These are phyloP conservation scores for Drosophila nebulosa DNA, from an alignment of 1,140 invertebrate genomes.

Conservation along the genomic window DNA sequence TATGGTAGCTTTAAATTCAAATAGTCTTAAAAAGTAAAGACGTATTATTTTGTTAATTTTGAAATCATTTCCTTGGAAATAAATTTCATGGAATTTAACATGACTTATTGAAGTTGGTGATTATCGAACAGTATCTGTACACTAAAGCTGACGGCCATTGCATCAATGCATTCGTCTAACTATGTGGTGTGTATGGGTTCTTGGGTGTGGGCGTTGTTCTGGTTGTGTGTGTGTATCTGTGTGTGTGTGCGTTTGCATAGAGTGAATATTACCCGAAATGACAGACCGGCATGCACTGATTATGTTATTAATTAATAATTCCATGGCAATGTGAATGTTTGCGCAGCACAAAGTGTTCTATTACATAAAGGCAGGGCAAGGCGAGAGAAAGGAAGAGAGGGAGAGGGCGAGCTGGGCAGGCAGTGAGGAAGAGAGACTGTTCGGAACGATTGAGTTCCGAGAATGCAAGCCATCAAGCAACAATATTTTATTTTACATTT, in stretches of 20 bases:
- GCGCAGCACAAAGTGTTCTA: constrained; percentile 58
- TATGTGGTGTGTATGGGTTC: no score
- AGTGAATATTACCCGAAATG: constrained; percentile 48
- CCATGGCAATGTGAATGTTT: constrained; percentile 62
- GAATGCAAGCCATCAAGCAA: not conserved
- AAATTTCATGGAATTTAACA: not conserved
- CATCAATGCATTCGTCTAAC: no score
- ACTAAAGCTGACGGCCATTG: not conserved
- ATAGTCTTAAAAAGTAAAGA: no score
- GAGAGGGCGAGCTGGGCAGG: no score
- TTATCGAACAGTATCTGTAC: not conserved
- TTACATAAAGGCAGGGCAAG: constrained; percentile 47
- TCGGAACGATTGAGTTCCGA: not conserved
- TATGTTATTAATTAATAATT: constrained; percentile 75
- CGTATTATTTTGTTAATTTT: no score
- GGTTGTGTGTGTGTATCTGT: not conserved
- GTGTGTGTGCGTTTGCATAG: not conserved
- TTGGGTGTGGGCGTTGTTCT: not conserved
- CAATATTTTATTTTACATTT: not conserved
- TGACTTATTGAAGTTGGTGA: not conserved
- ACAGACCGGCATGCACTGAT: constrained; percentile 59
- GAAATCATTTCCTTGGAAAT: not conserved
- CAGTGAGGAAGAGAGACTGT: not conserved
- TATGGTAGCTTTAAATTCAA: no score
- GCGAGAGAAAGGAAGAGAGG: not conserved